Evolutionary conservation across 2,888 invertebrate species (phyloP), one percentile per base, ranked within the genome.

Genomic region (Habrosyne pyritoides): DNA sequence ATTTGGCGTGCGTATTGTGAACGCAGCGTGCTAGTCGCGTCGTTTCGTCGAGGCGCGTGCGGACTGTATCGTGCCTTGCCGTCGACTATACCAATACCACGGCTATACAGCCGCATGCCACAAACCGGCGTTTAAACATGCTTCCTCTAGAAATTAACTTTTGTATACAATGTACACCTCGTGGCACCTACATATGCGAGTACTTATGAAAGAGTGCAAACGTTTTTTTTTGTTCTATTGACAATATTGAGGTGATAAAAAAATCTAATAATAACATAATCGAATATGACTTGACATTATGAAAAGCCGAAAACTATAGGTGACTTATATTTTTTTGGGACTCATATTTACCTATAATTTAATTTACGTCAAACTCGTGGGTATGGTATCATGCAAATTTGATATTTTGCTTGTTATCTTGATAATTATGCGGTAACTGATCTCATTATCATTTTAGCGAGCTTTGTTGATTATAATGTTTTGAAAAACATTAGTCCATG

Each of bases 61-160:
- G 71, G 63, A 60, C 64, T 61, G 66, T 73, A 66, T 71, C 69
- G 73, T 60, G 84, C 67, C 79, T 77, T 80, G 73, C 73, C 75
- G 72, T 82, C 84, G 87, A 89, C 87, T 89, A 87, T 85, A 69
- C 67, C 64, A 69, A 7, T 14, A 48, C 64, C 65, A 64, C 66
- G 67, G 65, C 65, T 69, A 68, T 67, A 67, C 71, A 12, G 14
- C 42, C 42, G 42, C 42, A 42, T 18, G 42, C 42, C 42, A 18
- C 42, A 18, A n/a, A 42, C 74, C 74, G 72, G 71, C 75, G 74
- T 71, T 71, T 73, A 54, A 54, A 26, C 59, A 53, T 48, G 57
- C 70, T 73, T 71, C 73, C 68, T 77, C 74, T 77, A 75, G 69
- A 74, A 75, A 78, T 76, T 75, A 73, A 79, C 79, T 78, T 74